Evolutionary conservation across 2,113 vertebrate species (phyloP).

Genomic region (Gymnobelideus leadbeateri): DNA sequence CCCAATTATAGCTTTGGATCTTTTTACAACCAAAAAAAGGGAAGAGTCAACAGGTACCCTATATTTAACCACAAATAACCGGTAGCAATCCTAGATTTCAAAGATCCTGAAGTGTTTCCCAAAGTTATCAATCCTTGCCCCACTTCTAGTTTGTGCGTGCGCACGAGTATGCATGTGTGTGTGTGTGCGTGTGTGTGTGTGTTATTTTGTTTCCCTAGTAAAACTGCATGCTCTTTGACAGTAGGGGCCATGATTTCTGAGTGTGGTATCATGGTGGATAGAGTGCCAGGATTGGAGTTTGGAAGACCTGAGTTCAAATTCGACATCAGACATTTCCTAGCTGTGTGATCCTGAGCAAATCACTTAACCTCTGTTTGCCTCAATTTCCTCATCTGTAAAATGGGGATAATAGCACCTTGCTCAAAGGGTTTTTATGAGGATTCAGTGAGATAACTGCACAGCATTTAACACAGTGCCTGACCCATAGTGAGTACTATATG

Average conservation of each 20-base stretch:
- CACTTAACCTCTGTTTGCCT: neutral
- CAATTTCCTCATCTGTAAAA: neutral
- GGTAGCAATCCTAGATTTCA: neutral
- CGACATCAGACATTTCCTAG: neutral
- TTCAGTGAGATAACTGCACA: neutral
- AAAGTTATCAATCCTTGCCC: neutral
- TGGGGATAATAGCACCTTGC: neutral
- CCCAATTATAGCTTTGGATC: neutral
- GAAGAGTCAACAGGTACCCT: neutral
- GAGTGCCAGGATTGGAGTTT: neutral
- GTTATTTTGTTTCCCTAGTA: neutral
- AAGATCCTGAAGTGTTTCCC: neutral
- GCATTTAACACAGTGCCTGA: neutral
- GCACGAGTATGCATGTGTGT: neutral
- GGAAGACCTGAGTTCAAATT: neutral
- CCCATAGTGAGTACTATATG: neutral
- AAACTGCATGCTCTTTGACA: neutral
- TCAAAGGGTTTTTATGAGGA: neutral
- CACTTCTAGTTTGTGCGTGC: neutral
- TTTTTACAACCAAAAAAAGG: neutral
- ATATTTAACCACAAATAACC: neutral
- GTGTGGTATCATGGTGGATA: neutral
- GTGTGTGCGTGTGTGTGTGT: neutral
- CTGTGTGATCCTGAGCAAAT: neutral
- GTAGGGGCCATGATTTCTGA: neutral